A percentile compares a stretch with the other conserved stretches of the same genome.
These are phyloP conservation scores for Scophthalmus maximus DNA, from an alignment of 2,113 vertebrate species.

Conservation along the genomic window DNA sequence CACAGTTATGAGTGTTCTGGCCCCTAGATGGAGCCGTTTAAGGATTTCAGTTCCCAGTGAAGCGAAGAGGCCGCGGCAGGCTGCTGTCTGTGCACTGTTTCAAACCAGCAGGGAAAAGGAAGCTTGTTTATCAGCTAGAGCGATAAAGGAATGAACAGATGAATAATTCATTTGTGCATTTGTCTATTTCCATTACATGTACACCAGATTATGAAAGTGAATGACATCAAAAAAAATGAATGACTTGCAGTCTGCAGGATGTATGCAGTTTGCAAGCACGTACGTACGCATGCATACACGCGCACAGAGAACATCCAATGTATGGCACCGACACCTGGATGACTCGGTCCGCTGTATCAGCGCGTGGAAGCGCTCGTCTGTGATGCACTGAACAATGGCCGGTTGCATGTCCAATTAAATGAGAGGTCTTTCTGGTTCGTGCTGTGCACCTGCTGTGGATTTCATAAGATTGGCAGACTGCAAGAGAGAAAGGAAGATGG, in stretches of 20 bases:
- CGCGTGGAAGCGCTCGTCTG: neutral
- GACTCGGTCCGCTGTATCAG: neutral
- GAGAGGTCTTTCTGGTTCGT: neutral
- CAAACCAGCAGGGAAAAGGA: neutral
- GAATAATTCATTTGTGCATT: neutral
- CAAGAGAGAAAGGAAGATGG: neutral
- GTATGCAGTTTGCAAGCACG: too few species aligned
- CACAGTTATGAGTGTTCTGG: slow-evolving; percentile 31
- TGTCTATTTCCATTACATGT: neutral
- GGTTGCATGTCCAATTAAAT: slow-evolving; percentile 13
- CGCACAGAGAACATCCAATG: neutral
- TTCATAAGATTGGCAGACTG: neutral
- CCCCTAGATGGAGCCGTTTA: slow-evolving; percentile 75
- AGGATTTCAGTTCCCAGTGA: neutral
- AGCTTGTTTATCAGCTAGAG: neutral
- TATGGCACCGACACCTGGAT: slow-evolving; percentile 13
- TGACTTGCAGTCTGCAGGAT: too few species aligned
- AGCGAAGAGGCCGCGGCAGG: neutral
- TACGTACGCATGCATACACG: too few species aligned
- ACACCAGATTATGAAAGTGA: neutral
- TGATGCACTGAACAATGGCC: neutral
- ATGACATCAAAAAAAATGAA: neutral
- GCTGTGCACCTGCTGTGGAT: slow-evolving; percentile 12
- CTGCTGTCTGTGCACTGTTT: neutral
- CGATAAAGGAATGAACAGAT: neutral